A percentile compares a stretch with the other conserved stretches of the same genome.
phyloP scores from a whole-genome alignment of 23 tunicate species.

The Ciona savignyi region DNA sequence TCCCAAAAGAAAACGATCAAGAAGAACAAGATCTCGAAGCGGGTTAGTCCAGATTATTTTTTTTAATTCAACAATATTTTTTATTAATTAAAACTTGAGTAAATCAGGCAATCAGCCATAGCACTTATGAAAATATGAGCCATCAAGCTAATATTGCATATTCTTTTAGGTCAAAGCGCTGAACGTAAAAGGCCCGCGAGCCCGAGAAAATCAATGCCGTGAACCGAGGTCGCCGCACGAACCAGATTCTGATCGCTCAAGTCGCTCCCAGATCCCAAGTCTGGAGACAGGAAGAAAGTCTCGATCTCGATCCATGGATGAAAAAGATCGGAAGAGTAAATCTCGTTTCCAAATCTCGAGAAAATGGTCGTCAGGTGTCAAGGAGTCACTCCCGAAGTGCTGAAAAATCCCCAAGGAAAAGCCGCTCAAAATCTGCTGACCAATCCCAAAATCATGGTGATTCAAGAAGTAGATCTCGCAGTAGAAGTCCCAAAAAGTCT shows the following conservation, averaged over 20 bases:
- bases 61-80: too few species aligned
- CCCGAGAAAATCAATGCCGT: not conserved
- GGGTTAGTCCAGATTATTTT: conserved; percentile 12
- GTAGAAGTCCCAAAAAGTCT: not conserved
- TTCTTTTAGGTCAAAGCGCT: too few species aligned
- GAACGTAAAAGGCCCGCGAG: not conserved
- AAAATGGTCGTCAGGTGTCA: too few species aligned
- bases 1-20: conserved; percentile 14
- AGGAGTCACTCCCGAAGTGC: not conserved
- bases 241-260: not conserved
- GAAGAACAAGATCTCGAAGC: conserved; percentile 19
- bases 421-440: not conserved
- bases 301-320: not conserved
- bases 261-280: not conserved
- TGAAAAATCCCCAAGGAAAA: too few species aligned
- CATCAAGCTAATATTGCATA: too few species aligned
- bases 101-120: too few species aligned
- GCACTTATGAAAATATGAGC: too few species aligned
- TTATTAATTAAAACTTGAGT: too few species aligned
- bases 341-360: not conserved
- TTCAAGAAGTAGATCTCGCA: not conserved
- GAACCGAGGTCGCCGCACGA: too few species aligned
- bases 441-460: not conserved
- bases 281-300: not conserved
- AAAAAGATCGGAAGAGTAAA: not conserved